Conservation (phyloP, 2,888 invertebrate genomes). For the Cosmorhoe ocellata region DNA sequence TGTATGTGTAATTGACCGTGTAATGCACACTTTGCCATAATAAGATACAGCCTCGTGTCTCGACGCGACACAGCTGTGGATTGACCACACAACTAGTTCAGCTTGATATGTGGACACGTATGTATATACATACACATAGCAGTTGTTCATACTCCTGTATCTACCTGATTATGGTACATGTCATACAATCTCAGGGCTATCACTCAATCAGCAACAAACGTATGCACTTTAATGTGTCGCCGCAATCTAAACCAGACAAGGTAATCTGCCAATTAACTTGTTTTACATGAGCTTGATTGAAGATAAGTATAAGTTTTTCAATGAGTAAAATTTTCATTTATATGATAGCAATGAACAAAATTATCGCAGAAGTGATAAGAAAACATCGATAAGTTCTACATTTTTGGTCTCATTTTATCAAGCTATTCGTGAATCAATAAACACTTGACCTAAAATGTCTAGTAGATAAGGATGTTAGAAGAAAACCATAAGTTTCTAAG, state of each 20-base stretch:
- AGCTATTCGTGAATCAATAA: no score
- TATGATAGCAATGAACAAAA: no score
- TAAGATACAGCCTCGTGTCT: slow-evolving; percentile 30
- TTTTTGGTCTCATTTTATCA: neutral
- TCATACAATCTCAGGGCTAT: slow-evolving; percentile 32
- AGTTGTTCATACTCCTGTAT: slow-evolving; percentile 23
- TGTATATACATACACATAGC: slow-evolving; percentile 23
- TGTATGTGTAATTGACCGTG: slow-evolving; percentile 21
- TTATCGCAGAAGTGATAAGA: slow-evolving; percentile 30
- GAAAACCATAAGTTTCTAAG: no score
- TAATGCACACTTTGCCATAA: slow-evolving; percentile 12
- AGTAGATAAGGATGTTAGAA: neutral
- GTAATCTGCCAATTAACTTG: slow-evolving; percentile 33
- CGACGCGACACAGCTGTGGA: slow-evolving; percentile 50
- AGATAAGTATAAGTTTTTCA: slow-evolving; percentile 19
- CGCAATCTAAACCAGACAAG: slow-evolving; percentile 32
- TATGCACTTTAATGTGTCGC: slow-evolving; percentile 30
- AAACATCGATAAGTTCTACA: neutral
- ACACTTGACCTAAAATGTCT: no score
- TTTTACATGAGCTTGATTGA: slow-evolving; percentile 36
- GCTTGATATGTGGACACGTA: slow-evolving; percentile 49
- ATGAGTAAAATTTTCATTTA: neutral
- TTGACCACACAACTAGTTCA: slow-evolving; percentile 58
- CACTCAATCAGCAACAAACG: slow-evolving; percentile 35
- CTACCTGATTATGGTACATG: slow-evolving; percentile 4